Conservation (phyloP, 2,888 invertebrate genomes). For the Mimas tiliae region DNA sequence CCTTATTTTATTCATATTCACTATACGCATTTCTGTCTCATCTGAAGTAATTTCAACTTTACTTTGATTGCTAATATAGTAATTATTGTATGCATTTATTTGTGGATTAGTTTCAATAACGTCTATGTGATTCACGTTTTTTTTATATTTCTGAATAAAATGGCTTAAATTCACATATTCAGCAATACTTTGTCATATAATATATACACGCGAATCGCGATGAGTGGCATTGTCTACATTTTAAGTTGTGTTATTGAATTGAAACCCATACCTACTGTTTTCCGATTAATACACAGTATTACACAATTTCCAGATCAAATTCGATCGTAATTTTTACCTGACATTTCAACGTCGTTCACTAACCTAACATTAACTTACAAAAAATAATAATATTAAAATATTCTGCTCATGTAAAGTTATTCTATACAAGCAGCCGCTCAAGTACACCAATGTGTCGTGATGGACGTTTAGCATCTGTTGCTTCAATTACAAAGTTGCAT, state of each 20-base stretch:
- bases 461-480: slow-evolving; percentile 29
- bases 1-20: no score
- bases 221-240: not conserved
- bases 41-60: not conserved
- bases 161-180: not conserved
- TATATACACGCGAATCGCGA: not conserved
- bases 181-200: slow-evolving; percentile 10
- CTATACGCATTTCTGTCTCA: not conserved
- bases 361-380: not conserved
- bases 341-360: not conserved
- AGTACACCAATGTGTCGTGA: not conserved
- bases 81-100: not conserved
- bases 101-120: not conserved
- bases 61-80: not conserved
- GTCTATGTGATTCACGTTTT: not conserved
- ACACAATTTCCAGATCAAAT: no score
- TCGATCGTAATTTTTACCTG: no score
- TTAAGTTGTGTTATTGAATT: not conserved
- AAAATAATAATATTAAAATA: not conserved
- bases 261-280: no score
- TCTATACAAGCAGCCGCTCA: not conserved
- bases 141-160: no score
- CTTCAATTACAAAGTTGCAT: slow-evolving; percentile 30
- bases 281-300: no score
- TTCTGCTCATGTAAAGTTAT: slow-evolving; percentile 1